phyloP scores from a whole-genome alignment of 1,140 invertebrate genomes.

The Penaeus japonicus region DNA sequence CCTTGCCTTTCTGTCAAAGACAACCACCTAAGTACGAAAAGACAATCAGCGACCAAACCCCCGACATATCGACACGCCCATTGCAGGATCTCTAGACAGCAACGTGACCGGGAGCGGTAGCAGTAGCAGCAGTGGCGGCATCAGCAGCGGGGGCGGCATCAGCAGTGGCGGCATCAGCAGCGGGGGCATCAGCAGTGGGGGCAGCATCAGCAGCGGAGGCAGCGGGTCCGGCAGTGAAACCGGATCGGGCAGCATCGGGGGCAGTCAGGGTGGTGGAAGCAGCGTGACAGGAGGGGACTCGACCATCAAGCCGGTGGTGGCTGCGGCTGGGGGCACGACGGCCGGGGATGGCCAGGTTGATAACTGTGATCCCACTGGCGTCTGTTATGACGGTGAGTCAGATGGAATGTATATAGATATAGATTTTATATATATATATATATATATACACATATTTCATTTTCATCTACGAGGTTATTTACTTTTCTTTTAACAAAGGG shows the following conservation, averaged over 20 bases:
- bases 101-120: not conserved
- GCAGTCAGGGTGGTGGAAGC: slow-evolving; percentile 38
- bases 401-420: not conserved
- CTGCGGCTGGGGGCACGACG: slow-evolving; percentile 13
- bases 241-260: slow-evolving; percentile 25
- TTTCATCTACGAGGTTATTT: too few relatives aligned
- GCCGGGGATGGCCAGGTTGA: slow-evolving; percentile 69
- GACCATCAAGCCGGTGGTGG: not conserved
- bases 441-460: slow-evolving; percentile 17
- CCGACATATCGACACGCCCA: not conserved
- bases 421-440: not conserved
- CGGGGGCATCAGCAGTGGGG: not conserved
- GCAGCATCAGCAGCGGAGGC: not conserved
- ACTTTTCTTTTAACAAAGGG: too few relatives aligned
- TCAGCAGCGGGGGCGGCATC: not conserved
- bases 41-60: not conserved
- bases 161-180: not conserved
- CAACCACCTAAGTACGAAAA: too few relatives aligned
- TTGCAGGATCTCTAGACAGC: not conserved
- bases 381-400: slow-evolving; percentile 86
- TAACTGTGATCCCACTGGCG: slow-evolving; percentile 93
- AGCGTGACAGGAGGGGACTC: not conserved
- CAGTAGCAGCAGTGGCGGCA: not conserved
- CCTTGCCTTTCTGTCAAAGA: not conserved
- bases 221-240: not conserved